Evolutionary conservation across 2,797 vertebrate species (phyloP).

Genomic region (Micromesistius poutassou): DNA sequence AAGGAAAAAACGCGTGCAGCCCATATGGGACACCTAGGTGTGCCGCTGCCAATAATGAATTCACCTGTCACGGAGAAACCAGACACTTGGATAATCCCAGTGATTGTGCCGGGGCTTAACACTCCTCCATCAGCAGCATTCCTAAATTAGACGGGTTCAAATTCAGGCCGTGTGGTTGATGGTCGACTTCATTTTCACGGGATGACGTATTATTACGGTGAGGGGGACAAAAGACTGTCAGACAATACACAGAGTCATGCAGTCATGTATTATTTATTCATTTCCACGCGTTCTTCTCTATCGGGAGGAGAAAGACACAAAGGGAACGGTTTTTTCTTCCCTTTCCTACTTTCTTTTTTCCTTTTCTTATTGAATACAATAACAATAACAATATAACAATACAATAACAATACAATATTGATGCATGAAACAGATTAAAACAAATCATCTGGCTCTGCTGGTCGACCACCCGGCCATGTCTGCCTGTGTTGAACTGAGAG

Average conservation of each 20-base stretch:
- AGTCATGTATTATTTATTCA: neutral
- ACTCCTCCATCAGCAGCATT: slow-evolving; percentile 13
- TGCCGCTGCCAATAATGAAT: slow-evolving; percentile 26
- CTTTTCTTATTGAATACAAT: neutral
- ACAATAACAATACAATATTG: neutral
- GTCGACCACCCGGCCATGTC: neutral
- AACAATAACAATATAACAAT: neutral
- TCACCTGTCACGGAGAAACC: slow-evolving; percentile 9
- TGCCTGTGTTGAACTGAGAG: neutral
- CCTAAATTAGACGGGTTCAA: slow-evolving; percentile 34
- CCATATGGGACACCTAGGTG: slow-evolving; percentile 6
- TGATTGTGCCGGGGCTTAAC: slow-evolving; percentile 25
- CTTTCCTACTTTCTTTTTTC: neutral
- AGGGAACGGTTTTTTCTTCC: neutral
- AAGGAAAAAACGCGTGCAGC: slow-evolving; percentile 17
- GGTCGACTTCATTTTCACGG: slow-evolving; percentile 33
- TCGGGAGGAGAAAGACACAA: neutral
- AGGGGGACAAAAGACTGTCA: neutral
- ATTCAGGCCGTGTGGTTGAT: slow-evolving; percentile 32
- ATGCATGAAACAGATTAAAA: neutral
- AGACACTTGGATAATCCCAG: slow-evolving; percentile 27
- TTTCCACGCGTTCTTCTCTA: neutral
- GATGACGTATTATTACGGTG: neutral
- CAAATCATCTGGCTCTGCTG: slow-evolving; percentile 6
- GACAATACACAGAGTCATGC: neutral